Evolutionary conservation across 2,113 vertebrate species (phyloP), one percentile per base, ranked within the genome.

Genomic region (Hydrolagus affinis): DNA sequence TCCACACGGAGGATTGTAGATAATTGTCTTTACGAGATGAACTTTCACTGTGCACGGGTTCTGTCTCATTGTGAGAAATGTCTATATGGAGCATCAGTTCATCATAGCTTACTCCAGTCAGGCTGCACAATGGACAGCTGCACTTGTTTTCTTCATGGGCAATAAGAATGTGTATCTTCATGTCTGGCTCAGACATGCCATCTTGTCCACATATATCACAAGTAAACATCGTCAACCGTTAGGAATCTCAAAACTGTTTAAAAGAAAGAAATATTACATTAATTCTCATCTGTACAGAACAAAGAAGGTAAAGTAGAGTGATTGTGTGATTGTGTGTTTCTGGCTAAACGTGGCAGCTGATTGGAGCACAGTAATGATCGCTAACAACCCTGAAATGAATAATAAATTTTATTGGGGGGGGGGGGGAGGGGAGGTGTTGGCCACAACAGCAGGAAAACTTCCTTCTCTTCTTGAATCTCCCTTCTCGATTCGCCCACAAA

Each of bases 161-260:
- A 15, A 92, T 86, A 1, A 92, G 87, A 23, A 92, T 87, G 14
- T 95, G 92, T 7, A 93, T 89, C 89, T 89, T 94, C 93, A 91
- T 91, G 77, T 93, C 95, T 25, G 90, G 86, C 85, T 94, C 94
- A 19, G 94, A 89, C 11, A 88, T 1, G 0, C 94, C 86, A 73
- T 91, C 92, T 88, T 93, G 91, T 10, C 94, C 92, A 86, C 95
- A 96, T 86, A 92, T 92, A 0, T 93, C 94, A 88, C 95, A 96
- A 19, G 91, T 91, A 73, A 93, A 86, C 95, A 95, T 96, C 85
- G 57, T 87, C 30, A n/a, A 57, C 74, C 23, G 23, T 7, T 68
- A 9, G 32, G 15, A 28, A 17, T 28, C 25, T 60, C 57, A 66
- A 23, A 64, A 14, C 78, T 83, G 30, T 32, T 32, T 83, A 80